Evolutionary conservation across 64 coral and sea anemone species (phyloP), one percentile per base, ranked within the genome.

Genomic region (Pocillopora verrucosa): DNA sequence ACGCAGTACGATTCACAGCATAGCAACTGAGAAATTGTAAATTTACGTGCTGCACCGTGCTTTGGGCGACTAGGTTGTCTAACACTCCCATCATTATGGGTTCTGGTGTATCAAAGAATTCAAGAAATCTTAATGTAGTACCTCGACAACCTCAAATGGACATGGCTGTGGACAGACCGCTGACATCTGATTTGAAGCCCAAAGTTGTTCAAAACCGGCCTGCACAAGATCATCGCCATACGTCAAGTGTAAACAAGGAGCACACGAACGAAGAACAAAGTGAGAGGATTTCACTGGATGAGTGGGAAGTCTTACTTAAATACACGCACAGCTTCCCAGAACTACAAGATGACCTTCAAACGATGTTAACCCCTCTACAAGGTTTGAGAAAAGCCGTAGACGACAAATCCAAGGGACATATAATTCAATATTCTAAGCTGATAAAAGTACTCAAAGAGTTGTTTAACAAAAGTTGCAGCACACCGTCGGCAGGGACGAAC

Each of bases 11-110:
- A 51, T 51, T 20, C 20, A 9, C 22, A 60, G n/a, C 16, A 80
- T 22, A 34, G 16, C 16, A 60, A 80, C 56, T 60, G 56, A 41
- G 77, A 58, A 91, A 82, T 72, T 88, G 88, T 76, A 77, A 83
- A 17, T 84, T 83, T 2, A 62, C 83, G 5, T 14, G 16, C 37
- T 13, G 36, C 6, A 15, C 5, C 74, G 30, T 37, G 36, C 74
- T 34, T 11, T 5, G 11, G 34, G 35, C 14, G 12, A 17, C 13
- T 13, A 30, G 36, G 12, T 5, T 3, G 5, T 75, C 36, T 57
- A 10, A 24, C 20, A 70, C 11, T n/a, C 11, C 75, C 1, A 80
- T 80, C 22, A 60, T 12, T 34, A 80, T 80, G 78, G 58, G 78
- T 60, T 12, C 58, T 34, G 78, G 78, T 13, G 78, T n/a, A 80